Percentiles rank a stretch among this genome's conserved stretches.
Conservation (phyloP, 37 sponge, comb jelly and placozoan species). For the Theonella swinhoei region DNA sequence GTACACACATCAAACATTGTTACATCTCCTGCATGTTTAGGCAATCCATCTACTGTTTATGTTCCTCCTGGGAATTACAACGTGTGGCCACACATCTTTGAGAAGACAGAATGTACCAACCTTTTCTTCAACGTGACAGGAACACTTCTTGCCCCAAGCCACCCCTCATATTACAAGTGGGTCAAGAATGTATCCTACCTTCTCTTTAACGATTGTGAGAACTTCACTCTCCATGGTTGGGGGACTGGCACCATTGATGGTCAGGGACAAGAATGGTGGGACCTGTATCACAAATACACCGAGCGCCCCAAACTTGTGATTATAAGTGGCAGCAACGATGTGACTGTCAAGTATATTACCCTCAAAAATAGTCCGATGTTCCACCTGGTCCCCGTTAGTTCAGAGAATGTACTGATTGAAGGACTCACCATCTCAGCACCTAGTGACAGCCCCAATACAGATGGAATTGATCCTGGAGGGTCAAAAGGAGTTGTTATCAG, state of each 20-base stretch:
- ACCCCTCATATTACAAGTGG: conserved; percentile 10
- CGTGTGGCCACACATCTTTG: conserved; percentile 6
- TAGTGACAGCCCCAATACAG: conserved; percentile 32
- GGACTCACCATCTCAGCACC: conserved; percentile 7
- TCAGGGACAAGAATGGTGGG: conserved; percentile 18
- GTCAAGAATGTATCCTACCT: not conserved
- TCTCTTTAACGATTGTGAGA: conserved; percentile 9
- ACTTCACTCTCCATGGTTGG: conserved; percentile 1
- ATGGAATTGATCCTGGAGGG: conserved; percentile 27
- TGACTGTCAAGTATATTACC: not conserved
- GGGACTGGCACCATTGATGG: conserved; percentile 11
- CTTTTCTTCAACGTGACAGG: not conserved
- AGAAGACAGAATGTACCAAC: conserved; percentile 7
- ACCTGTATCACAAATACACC: not conserved
- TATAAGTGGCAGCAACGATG: not conserved
- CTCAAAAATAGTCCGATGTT: conserved; percentile 20
- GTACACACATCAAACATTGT: too few species aligned
- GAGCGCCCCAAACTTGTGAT: not conserved
- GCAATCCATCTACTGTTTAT: not conserved
- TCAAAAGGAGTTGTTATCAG: conserved; percentile 1
- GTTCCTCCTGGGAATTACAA: conserved; percentile 5
- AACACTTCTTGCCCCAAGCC: not conserved
- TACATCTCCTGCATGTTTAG: not conserved
- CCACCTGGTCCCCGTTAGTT: conserved; percentile 10
- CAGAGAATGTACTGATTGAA: conserved; percentile 10